phyloP scores from a whole-genome alignment of 2,113 vertebrate genomes.

The Siniperca knerii region DNA sequence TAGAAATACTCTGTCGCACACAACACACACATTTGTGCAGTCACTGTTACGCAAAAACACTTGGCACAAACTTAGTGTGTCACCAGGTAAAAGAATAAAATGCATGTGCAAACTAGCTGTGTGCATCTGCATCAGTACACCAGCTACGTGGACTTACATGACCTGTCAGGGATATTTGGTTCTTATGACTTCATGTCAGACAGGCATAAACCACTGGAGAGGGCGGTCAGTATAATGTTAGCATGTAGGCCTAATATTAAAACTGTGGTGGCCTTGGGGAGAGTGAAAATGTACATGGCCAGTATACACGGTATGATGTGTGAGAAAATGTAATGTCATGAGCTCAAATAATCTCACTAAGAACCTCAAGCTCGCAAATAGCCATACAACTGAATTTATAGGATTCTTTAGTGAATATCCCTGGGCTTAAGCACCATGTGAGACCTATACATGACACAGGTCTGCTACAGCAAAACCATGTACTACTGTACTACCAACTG shows the following conservation, averaged over 20 bases:
- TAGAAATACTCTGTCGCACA: neutral
- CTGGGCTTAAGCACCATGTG: neutral
- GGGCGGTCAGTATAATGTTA: neutral
- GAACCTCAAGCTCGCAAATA: neutral
- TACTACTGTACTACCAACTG: neutral
- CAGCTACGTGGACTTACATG: neutral
- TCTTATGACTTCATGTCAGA: neutral
- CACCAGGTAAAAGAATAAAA: neutral
- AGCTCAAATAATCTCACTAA: conserved; percentile 15
- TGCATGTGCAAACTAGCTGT: neutral
- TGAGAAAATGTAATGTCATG: conserved; percentile 11
- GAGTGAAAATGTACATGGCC: neutral
- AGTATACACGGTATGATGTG: neutral
- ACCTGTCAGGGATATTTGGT: neutral
- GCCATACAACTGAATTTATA: neutral
- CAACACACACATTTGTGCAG: neutral
- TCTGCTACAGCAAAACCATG: neutral
- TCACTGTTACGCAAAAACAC: neutral
- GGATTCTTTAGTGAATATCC: neutral
- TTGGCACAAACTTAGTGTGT: neutral
- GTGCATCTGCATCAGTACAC: neutral
- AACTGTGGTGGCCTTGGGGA: neutral
- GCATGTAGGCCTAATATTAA: conserved; percentile 14
- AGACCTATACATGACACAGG: neutral
- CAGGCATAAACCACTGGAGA: neutral